A percentile compares a stretch with the other conserved stretches of the same genome.
These are phyloP conservation scores for Melopsittacus undulatus DNA, from an alignment of 2,797 vertebrate genomes.

Conservation along the genomic window DNA sequence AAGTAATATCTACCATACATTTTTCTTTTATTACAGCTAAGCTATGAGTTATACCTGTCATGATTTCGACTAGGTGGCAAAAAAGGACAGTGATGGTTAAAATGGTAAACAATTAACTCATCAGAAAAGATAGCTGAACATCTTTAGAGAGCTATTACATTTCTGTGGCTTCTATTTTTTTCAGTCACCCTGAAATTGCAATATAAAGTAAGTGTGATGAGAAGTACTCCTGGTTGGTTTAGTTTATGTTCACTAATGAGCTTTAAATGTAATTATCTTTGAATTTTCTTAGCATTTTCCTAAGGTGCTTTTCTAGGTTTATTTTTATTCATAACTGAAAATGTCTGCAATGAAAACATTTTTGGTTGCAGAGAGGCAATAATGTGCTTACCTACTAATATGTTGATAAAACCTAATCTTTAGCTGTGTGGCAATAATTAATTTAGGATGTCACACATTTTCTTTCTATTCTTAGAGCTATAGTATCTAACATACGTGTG, in stretches of 20 bases:
- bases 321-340: slow-evolving; percentile 39
- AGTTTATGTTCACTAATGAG: slow-evolving; percentile 39
- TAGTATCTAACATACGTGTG: background rate
- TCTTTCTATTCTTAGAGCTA: background rate
- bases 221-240: slow-evolving; percentile 44
- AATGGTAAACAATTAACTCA: background rate
- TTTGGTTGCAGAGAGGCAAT: background rate
- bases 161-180: slow-evolving; percentile 21
- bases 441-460: background rate
- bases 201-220: slow-evolving; percentile 47
- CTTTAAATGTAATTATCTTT: slow-evolving; percentile 40
- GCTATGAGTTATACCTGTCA: background rate
- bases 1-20: background rate
- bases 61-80: slow-evolving; percentile 1
- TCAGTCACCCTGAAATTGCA: slow-evolving; percentile 26
- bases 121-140: background rate
- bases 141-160: slow-evolving; percentile 9
- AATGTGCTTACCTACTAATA: background rate
- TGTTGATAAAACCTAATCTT: background rate
- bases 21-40: background rate
- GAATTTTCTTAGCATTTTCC: slow-evolving; percentile 11
- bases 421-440: background rate
- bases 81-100: background rate
- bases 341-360: background rate
- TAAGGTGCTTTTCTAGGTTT: slow-evolving; percentile 4